phyloP scores from a whole-genome alignment of 2,797 vertebrate species.

The Australoheros facetus region DNA sequence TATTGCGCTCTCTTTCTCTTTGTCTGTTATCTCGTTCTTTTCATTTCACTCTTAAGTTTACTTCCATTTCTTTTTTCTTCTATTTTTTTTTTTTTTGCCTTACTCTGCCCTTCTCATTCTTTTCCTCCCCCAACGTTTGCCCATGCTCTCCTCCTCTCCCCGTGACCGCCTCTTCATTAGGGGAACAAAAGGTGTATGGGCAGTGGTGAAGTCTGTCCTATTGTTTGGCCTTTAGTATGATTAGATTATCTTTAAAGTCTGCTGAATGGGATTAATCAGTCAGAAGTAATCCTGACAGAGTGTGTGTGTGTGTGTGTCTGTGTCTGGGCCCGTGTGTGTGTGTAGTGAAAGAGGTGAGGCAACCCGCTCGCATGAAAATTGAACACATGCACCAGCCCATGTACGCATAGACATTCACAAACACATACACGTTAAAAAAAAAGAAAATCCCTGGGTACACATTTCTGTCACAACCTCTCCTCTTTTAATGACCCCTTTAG shows the following conservation, averaged over 20 bases:
- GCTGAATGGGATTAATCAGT: slow-evolving; percentile 81
- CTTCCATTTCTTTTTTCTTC: slow-evolving; percentile 35
- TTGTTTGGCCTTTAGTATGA: slow-evolving; percentile 81
- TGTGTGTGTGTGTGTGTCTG: slow-evolving; percentile 66
- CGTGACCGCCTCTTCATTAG: slow-evolving; percentile 74
- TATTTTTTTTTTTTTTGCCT: not conserved
- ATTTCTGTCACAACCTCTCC: slow-evolving; percentile 76
- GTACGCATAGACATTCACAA: slow-evolving; percentile 9
- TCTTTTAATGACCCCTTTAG: slow-evolving; percentile 81
- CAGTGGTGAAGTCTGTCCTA: slow-evolving; percentile 70
- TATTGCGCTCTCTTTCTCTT: slow-evolving; percentile 55
- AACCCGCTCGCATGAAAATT: slow-evolving; percentile 58
- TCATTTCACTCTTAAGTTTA: slow-evolving; percentile 53
- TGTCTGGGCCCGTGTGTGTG: slow-evolving; percentile 34
- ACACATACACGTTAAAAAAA: slow-evolving; percentile 38
- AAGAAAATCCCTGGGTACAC: slow-evolving; percentile 71
- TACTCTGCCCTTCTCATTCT: slow-evolving; percentile 23
- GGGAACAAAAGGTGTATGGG: slow-evolving; percentile 69
- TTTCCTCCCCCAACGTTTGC: slow-evolving; percentile 2
- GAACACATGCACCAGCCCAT: slow-evolving; percentile 33
- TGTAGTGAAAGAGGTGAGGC: slow-evolving; percentile 38
- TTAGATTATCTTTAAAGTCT: slow-evolving; percentile 82
- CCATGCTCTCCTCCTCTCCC: slow-evolving; percentile 30
- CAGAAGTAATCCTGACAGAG: slow-evolving; percentile 77
- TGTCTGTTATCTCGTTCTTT: slow-evolving; percentile 20